phyloP scores from a whole-genome alignment of 2,113 vertebrate genomes.

The Dryoscopus gambensis region DNA sequence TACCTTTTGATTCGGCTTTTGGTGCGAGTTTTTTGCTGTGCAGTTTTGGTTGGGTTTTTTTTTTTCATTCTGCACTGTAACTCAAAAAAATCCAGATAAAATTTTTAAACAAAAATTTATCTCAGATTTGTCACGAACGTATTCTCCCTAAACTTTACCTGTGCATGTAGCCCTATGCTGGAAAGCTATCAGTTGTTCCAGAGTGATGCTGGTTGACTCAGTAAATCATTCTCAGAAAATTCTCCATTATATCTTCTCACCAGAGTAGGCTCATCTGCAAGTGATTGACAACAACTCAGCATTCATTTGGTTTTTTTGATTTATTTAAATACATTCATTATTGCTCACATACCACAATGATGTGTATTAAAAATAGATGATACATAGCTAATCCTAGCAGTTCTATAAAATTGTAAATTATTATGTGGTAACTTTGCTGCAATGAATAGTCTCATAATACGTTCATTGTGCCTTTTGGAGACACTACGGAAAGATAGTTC shows the following conservation, averaged over 20 bases:
- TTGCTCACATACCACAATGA: slow-evolving; percentile 24
- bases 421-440: slow-evolving; percentile 33
- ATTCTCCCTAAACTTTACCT: not conserved
- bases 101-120: not conserved
- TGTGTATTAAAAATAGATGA: slow-evolving; percentile 54
- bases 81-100: not conserved
- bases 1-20: not conserved
- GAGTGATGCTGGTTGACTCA: not conserved
- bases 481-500: not conserved
- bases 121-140: not conserved
- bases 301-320: slow-evolving; percentile 29
- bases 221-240: not conserved
- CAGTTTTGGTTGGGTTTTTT: not conserved
- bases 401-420: slow-evolving; percentile 39
- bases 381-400: slow-evolving; percentile 40
- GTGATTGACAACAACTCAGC: slow-evolving; percentile 51
- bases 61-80: not conserved
- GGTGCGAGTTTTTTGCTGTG: not conserved
- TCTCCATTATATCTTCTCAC: not conserved
- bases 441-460: not conserved
- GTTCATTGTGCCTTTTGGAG: not conserved
- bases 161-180: not conserved
- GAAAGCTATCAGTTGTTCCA: not conserved
- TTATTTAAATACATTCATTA: slow-evolving; percentile 60
- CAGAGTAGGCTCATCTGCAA: not conserved